Evolutionary conservation across 2,113 vertebrate genomes (phyloP).

Genomic region (Pithys albifrons): DNA sequence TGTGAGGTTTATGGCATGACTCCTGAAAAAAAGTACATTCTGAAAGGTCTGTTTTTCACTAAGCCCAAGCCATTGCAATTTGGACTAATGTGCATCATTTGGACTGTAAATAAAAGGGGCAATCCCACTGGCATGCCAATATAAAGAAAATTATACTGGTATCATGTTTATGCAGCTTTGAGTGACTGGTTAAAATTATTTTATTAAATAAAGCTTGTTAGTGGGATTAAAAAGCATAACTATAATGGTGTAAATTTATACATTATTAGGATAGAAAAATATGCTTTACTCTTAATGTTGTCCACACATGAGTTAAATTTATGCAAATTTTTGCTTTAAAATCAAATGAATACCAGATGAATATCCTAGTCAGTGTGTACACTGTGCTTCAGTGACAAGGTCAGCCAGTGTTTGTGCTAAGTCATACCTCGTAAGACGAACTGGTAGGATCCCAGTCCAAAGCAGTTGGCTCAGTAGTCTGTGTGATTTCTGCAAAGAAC

Average conservation of each 20-base stretch:
- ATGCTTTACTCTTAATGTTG: background rate
- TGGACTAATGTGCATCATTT: background rate
- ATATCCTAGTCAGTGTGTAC: background rate
- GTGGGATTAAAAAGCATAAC: background rate
- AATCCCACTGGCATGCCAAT: background rate
- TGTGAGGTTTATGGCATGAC: constrained; percentile 2
- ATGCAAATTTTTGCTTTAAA: background rate
- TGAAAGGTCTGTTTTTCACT: background rate
- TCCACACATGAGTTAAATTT: background rate
- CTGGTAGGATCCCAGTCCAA: background rate
- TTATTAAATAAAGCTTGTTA: background rate
- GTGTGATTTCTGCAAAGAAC: background rate
- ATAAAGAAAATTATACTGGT: background rate
- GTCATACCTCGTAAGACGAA: background rate
- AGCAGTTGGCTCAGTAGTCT: background rate
- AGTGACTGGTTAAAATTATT: background rate
- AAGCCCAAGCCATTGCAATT: background rate
- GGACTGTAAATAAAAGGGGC: background rate
- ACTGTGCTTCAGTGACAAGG: background rate
- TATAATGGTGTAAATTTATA: background rate
- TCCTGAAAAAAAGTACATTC: background rate
- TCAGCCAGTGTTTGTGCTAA: background rate
- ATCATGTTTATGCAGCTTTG: background rate
- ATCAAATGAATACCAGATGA: background rate
- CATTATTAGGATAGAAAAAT: background rate